Evolutionary conservation across 2,113 vertebrate species (phyloP).

Genomic region (Oxygymnocypris stewartii): DNA sequence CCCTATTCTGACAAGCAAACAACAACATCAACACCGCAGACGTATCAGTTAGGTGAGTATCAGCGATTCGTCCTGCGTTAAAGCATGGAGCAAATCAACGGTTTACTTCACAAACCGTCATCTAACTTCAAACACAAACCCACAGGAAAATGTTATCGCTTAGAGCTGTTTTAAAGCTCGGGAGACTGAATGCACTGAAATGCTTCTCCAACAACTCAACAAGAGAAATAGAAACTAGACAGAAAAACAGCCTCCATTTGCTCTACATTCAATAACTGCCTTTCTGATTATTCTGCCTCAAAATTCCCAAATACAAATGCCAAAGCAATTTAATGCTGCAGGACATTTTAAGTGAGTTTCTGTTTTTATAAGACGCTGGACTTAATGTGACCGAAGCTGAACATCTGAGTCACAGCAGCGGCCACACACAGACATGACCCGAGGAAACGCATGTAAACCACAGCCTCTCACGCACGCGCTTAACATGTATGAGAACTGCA

Average conservation of each 20-base stretch:
- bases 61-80: not conserved
- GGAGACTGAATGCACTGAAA: not conserved
- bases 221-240: not conserved
- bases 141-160: not conserved
- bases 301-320: not conserved
- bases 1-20: slow-evolving; percentile 30
- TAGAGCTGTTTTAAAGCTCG: not conserved
- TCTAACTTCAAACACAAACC: not conserved
- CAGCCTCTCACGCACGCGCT: not conserved
- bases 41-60: slow-evolving; percentile 9
- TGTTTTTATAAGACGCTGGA: slow-evolving; percentile 10
- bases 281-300: not conserved
- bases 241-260: too few species aligned
- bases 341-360: not conserved
- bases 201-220: not conserved
- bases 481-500: not conserved
- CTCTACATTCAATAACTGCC: not conserved
- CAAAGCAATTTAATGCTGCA: not conserved
- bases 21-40: slow-evolving; percentile 34
- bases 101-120: not conserved
- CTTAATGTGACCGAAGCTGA: slow-evolving; percentile 14
- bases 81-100: too few species aligned
- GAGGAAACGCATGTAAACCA: not conserved
- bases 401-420: slow-evolving; percentile 12
- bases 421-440: slow-evolving; percentile 12